Base-by-base conservation (phyloP, 1,140 invertebrate genomes). In the Hylaeus volcanicus region DNA sequence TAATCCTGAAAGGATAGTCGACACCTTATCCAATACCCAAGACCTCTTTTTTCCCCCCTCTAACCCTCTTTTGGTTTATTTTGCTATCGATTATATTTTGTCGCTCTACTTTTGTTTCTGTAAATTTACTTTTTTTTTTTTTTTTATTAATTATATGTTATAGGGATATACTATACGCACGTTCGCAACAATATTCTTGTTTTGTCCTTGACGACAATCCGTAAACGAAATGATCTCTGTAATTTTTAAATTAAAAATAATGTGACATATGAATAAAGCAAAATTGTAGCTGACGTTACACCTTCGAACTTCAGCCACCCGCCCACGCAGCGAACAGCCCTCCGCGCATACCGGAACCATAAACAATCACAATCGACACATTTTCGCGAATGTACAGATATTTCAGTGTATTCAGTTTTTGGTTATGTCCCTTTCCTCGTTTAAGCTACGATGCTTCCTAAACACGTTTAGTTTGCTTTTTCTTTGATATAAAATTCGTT, bases 221-320 rank as follows among this genome's bases (percentile, higher is more conserved):
- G 89, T 90, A 84, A 89, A 91, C 81, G 75, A 92, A 92, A 91
- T 93, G 93, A 93, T 93, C 93, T 93, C 92, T 93, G 91, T 93
- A 93, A 92, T 93, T 91, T 92, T 93, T 91, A 89, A 90, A 91
- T 90, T 90, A 90, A 91, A 26, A 90, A 86, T 92, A 89, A 91
- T 92, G 93, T 91, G 89, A 92, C 89, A 84, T 89, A 91, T 88
- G 86, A 91, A 93, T 92, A 92, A 93, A 91, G 86, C 85, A 79
- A 91, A 88, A 90, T 88, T 88, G 89, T 90, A 89, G 90, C 87
- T 88, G 82, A 92, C 88, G 91, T 91, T 91, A 91, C 91, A 90
- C 56, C 72, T 51, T 88, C 83, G 83, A 78, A 90, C 88, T 90
- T 90, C 89, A 90, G 89, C 88, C 88, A 90, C 89, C 88, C 89